phyloP scores from a whole-genome alignment of 2,888 invertebrate species.

The Liodrosophila aerea region DNA sequence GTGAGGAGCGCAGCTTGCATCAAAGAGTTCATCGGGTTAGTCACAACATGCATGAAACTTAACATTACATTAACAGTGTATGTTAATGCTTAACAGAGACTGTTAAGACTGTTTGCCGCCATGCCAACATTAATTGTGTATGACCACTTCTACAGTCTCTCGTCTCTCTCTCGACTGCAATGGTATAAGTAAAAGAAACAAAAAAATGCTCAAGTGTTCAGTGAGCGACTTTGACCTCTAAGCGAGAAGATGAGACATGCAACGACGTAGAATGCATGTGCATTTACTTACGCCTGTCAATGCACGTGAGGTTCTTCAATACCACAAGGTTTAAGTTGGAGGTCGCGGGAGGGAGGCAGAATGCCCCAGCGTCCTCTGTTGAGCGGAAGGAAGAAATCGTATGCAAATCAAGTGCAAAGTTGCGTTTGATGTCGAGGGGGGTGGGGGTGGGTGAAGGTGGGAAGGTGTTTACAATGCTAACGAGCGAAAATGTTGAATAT shows the following conservation, averaged over 20 bases:
- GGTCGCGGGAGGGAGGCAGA: neutral
- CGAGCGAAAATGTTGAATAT: constrained; percentile 57
- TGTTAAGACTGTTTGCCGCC: no score
- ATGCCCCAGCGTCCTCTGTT: constrained; percentile 15
- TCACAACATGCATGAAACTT: no score
- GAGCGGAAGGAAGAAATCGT: constrained; percentile 60
- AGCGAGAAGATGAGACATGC: constrained; percentile 28
- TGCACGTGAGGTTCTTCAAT: constrained; percentile 69
- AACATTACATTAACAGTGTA: no score
- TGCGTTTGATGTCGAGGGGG: no score
- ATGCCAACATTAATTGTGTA: no score
- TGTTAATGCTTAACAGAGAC: no score
- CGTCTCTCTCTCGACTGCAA: no score
- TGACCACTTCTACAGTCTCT: no score
- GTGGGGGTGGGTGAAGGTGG: constrained; percentile 5
- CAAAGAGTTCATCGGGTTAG: no score
- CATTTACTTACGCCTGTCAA: constrained; percentile 31
- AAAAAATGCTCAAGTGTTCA: constrained; percentile 41
- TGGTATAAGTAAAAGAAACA: constrained; percentile 31
- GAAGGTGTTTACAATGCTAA: constrained; percentile 44
- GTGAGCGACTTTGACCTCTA: constrained; percentile 65
- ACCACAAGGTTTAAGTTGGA: constrained; percentile 21
- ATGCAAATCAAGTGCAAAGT: constrained; percentile 27
- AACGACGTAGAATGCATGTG: neutral
- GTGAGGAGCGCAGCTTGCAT: no score